Base-by-base conservation (phyloP, 1,140 invertebrate species). In the Trichonephila clavipes region DNA sequence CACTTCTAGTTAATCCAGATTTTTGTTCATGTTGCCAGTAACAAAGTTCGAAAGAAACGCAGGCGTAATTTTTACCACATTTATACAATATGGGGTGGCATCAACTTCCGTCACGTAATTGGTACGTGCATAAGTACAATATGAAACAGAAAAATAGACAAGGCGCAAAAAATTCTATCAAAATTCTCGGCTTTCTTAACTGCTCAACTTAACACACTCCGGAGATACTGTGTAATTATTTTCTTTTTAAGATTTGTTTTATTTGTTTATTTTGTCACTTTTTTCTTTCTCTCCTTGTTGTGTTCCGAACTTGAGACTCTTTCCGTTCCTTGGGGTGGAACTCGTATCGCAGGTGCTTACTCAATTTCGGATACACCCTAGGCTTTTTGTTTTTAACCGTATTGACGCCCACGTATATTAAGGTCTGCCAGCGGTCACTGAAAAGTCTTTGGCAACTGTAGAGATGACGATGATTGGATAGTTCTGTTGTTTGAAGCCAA, bases 31-130 rank as follows among this genome's bases (percentile, higher is more conserved):
- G 28, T 16, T 77, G 4, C 28, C 18, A 77, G 72, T 77, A 34
- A 77, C 72, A 18, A 51, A 85, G 44, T 21, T n/a, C 7, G 19
- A 88, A 88, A 88, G 62, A 89, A 77, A 51, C n/a, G n/a, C 88
- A 90, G 72, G 89, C 89, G 72, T 82, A 82, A 90, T 82, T 90
- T 82, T 82, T 90, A 19, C 72, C 89, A 90, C 89, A 61, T 88
- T 88, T 90, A 90, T 62, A 90, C 72, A 90, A 90, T 90, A 62
- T 69, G 69, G 89, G 89, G 89, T 90, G 89, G 89, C 72, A 81
- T 81, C 89, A 62, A 90, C 89, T 90, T 90, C 89, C 89, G 72
- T 82, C 89, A 81, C 69, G 58, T 90, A 90, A 90, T 90, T 90
- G 77, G 18, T 82, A 62, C 44, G 58, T 90, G 44, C 89, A 58